These are phyloP conservation scores for Drosophila antonietae DNA, from an alignment of 2,888 invertebrate species.

Conservation along the genomic window DNA sequence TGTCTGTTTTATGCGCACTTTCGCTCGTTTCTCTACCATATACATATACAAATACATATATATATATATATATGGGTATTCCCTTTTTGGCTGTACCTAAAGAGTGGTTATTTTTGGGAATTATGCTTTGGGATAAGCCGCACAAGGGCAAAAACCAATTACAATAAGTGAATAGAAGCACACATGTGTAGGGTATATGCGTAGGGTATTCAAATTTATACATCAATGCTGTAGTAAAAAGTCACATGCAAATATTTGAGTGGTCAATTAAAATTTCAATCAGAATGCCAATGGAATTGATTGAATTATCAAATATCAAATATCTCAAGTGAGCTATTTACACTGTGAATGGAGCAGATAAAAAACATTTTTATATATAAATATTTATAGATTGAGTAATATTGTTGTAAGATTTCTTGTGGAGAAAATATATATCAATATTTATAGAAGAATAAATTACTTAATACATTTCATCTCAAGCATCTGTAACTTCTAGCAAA, in stretches of 20 bases:
- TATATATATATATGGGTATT: not conserved
- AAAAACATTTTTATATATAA: not conserved
- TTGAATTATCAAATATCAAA: constrained; percentile 1
- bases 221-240: not conserved
- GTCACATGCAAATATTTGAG: constrained; percentile 1
- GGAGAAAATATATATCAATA: not conserved
- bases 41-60: not conserved
- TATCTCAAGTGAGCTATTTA: not conserved
- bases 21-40: not conserved
- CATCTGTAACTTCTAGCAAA: too few relatives aligned
- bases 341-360: not conserved
- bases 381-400: not conserved
- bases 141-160: constrained; percentile 22
- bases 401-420: not conserved
- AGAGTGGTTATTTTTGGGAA: constrained; percentile 13
- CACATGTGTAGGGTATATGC: not conserved
- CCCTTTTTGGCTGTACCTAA: not conserved
- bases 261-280: constrained; percentile 8
- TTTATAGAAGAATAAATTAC: not conserved
- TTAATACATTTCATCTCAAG: too few relatives aligned
- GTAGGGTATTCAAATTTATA: not conserved
- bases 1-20: constrained; percentile 27
- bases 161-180: constrained; percentile 12
- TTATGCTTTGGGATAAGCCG: constrained; percentile 20
- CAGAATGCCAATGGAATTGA: constrained; percentile 10